These are phyloP conservation scores for Nudaria mundana DNA, from an alignment of 2,888 invertebrate genomes.

Conservation along the genomic window DNA sequence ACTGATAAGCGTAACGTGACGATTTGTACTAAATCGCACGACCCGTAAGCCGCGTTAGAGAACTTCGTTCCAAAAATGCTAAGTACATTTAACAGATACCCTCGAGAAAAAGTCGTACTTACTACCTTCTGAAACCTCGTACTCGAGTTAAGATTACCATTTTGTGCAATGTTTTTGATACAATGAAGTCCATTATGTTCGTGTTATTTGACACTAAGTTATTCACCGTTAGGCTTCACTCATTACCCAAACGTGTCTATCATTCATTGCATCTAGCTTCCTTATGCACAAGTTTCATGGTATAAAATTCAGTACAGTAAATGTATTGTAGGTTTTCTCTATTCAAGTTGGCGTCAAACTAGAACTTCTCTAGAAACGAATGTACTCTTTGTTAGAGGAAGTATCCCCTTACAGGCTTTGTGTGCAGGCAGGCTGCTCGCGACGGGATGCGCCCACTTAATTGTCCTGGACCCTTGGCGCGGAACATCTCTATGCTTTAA, in stretches of 20 bases:
- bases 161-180: no score
- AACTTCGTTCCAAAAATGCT: no score
- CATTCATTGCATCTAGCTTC: not conserved
- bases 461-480: constrained; percentile 63
- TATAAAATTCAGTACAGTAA: constrained; percentile 11
- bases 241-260: not conserved
- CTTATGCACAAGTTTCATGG: not conserved
- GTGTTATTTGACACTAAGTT: constrained; percentile 2
- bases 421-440: constrained; percentile 50
- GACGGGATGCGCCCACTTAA: constrained; percentile 64
- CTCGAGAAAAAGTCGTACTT: no score
- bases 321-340: constrained; percentile 36
- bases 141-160: no score
- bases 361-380: constrained; percentile 55
- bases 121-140: no score
- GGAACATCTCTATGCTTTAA: constrained; percentile 67
- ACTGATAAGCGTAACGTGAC: no score
- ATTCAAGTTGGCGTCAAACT: constrained; percentile 43
- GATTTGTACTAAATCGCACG: no score
- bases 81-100: no score
- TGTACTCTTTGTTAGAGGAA: constrained; percentile 72
- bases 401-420: constrained; percentile 76
- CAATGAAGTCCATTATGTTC: no score
- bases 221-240: constrained; percentile 2
- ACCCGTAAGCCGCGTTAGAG: no score